Evolutionary conservation across 2,797 vertebrate species (phyloP).

Genomic region (Poecile montanus): DNA sequence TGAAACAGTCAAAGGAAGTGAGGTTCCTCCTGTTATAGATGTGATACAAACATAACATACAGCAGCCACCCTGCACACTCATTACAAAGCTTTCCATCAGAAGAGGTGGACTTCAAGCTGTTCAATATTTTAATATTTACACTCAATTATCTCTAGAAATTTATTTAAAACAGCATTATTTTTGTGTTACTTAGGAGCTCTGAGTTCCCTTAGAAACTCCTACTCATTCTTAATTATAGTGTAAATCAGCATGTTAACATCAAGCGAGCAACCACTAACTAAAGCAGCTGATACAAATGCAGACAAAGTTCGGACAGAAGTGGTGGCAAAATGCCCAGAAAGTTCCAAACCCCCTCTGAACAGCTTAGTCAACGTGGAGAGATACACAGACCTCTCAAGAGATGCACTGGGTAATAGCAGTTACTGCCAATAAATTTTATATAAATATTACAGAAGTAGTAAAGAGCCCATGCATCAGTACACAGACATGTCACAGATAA

Average conservation of each 20-base stretch:
- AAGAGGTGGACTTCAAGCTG: neutral
- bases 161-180: slow-evolving; percentile 3
- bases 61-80: neutral
- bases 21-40: neutral
- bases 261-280: neutral
- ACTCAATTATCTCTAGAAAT: slow-evolving; percentile 22
- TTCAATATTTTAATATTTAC: slow-evolving; percentile 16
- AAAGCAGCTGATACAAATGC: neutral
- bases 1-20: neutral
- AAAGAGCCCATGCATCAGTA: slow-evolving; percentile 21
- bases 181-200: slow-evolving; percentile 17
- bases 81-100: neutral
- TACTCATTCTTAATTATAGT: slow-evolving; percentile 11
- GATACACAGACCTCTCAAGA: neutral
- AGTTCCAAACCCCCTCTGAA: neutral
- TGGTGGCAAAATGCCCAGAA: slow-evolving; percentile 40
- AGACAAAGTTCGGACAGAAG: slow-evolving; percentile 15
- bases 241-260: slow-evolving; percentile 38
- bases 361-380: neutral
- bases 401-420: neutral
- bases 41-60: neutral
- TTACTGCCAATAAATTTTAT: neutral
- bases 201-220: slow-evolving; percentile 23
- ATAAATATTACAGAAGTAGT: slow-evolving; percentile 20
- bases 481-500: slow-evolving; percentile 12